These are phyloP conservation scores for Chaetogeoica ovagalla DNA, from an alignment of 2,888 invertebrate genomes.

Conservation along the genomic window DNA sequence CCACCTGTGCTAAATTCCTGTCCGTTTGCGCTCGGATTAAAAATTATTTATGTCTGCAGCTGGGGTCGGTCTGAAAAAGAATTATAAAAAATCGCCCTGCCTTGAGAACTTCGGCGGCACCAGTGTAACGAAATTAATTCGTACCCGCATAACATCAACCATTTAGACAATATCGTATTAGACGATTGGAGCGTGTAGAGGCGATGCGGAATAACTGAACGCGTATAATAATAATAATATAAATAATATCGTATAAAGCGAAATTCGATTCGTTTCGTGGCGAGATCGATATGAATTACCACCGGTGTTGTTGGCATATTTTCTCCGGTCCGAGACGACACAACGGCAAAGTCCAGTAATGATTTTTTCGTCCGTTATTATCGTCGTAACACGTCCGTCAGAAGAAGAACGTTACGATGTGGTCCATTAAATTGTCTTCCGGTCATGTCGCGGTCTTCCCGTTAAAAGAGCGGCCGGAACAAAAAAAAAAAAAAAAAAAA, in stretches of 20 bases:
- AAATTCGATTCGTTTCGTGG: conserved; percentile 26
- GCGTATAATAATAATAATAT: too few species aligned
- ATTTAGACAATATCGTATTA: background rate
- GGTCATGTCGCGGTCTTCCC: conserved; percentile 29
- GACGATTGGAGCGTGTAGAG: too few species aligned
- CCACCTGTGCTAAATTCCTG: too few species aligned
- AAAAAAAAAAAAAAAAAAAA: conserved; percentile 24
- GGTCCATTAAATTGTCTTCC: conserved; percentile 44
- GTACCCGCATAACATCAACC: too few species aligned
- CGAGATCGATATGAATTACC: conserved; percentile 15
- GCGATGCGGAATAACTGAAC: background rate
- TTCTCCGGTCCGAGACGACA: conserved; percentile 35
- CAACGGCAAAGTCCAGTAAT: conserved; percentile 23
- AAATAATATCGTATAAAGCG: conserved; percentile 4
- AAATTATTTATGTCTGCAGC: too few species aligned
- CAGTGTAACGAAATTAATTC: too few species aligned
- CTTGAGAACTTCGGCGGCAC: too few species aligned
- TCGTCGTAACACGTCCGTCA: background rate
- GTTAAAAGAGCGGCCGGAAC: conserved; percentile 21
- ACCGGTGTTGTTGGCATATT: conserved; percentile 15
- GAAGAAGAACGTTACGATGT: conserved; percentile 16
- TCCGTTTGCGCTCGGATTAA: too few species aligned
- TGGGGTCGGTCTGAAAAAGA: too few species aligned
- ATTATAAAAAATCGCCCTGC: too few species aligned
- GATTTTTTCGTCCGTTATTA: conserved; percentile 30